phyloP scores from a whole-genome alignment of 2,797 vertebrate genomes.

The Phataginus tricuspis region DNA sequence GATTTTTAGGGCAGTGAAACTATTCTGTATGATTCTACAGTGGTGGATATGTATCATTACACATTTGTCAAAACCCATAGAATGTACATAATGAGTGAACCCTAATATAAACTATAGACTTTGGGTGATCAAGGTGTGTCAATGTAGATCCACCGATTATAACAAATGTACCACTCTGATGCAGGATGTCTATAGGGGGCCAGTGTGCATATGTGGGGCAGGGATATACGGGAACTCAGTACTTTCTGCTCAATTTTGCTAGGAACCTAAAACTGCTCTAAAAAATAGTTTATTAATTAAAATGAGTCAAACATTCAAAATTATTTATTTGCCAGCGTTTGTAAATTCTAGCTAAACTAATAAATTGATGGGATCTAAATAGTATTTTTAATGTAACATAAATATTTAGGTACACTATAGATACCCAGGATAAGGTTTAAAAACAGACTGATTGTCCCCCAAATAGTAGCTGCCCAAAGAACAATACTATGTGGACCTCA shows the following conservation, averaged over 20 bases:
- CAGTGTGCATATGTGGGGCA: not conserved
- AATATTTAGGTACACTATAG: slow-evolving; percentile 22
- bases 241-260: not conserved
- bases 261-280: not conserved
- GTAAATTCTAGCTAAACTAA: not conserved
- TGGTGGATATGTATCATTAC: no score
- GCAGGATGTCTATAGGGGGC: fast-evolving
- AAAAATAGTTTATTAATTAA: not conserved
- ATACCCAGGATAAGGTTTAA: not conserved
- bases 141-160: not conserved
- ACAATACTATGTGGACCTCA: not conserved
- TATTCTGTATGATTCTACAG: not conserved
- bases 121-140: not conserved
- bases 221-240: not conserved
- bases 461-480: not conserved
- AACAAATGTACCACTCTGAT: not conserved
- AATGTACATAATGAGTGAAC: not conserved
- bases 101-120: not conserved
- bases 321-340: not conserved
- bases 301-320: slow-evolving; percentile 19
- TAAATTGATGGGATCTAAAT: not conserved
- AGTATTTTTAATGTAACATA: not conserved
- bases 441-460: not conserved
- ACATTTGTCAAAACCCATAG: not conserved
- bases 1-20: not conserved